Conservation (phyloP, 1,140 invertebrate genomes). For the Danaus plexippus region DNA sequence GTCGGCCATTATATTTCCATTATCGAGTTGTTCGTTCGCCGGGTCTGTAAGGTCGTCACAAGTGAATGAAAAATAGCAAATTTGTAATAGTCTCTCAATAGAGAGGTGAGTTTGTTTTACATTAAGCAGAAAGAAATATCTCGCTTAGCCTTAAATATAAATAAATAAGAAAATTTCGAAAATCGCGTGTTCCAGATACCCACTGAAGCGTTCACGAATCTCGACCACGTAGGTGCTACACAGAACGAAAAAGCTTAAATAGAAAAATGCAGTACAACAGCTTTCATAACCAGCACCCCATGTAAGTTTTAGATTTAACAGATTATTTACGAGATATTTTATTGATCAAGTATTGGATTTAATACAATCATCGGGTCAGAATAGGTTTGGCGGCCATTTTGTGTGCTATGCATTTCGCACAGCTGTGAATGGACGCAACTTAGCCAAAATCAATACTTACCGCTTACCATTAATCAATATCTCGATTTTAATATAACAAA, state of each 20-base stretch:
- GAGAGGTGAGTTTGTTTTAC: conserved; percentile 57
- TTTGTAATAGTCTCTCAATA: conserved; percentile 61
- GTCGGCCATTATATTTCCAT: conserved; percentile 50
- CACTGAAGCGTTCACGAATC: conserved; percentile 48
- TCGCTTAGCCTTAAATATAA: background rate
- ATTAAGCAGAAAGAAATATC: conserved; percentile 13
- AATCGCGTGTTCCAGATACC: conserved; percentile 47
- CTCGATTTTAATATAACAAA: too few relatives aligned
- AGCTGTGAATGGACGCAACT: conserved; percentile 48
- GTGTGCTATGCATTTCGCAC: conserved; percentile 51
- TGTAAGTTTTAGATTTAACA: conserved; percentile 43
- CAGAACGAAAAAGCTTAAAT: conserved; percentile 29
- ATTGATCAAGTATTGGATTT: too few relatives aligned
- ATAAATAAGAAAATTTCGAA: background rate
- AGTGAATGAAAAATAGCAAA: conserved; percentile 60
- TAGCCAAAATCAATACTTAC: conserved; percentile 6
- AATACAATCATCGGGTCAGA: background rate
- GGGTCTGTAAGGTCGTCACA: conserved; percentile 62
- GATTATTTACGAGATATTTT: too few relatives aligned
- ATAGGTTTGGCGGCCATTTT: conserved; percentile 61
- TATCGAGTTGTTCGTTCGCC: conserved; percentile 75
- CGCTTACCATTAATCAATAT: background rate
- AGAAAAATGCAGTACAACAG: conserved; percentile 70
- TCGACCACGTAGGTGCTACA: conserved; percentile 44
- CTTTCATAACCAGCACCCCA: conserved; percentile 68